phyloP scores from a whole-genome alignment of 2,888 invertebrate genomes.

The Caenorhabditis sulstoni region DNA sequence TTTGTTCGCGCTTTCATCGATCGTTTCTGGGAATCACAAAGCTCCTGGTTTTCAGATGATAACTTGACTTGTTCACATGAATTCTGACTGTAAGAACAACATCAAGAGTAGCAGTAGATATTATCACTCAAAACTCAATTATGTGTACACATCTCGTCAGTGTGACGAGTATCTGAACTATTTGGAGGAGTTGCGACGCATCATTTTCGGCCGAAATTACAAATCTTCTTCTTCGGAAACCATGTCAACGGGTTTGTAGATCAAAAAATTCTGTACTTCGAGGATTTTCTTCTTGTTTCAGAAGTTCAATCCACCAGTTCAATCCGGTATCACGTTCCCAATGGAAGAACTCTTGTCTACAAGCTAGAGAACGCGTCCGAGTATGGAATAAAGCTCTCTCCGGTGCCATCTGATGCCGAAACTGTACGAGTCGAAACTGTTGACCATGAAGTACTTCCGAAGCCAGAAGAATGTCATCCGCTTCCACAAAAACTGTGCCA shows the following conservation, averaged over 20 bases:
- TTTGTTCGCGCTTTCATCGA: too few species aligned
- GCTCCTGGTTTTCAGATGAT: slow-evolving; percentile 42
- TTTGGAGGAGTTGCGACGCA: slow-evolving; percentile 40
- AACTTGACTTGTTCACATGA: slow-evolving; percentile 55
- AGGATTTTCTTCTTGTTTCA: neutral
- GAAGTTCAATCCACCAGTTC: neutral
- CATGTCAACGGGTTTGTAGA: slow-evolving; percentile 22
- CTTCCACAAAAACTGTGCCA: neutral
- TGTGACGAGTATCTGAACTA: slow-evolving; percentile 46
- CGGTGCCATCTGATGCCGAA: slow-evolving; percentile 29
- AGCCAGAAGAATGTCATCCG: slow-evolving; percentile 9
- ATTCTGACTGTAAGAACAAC: slow-evolving; percentile 40
- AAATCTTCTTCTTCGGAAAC: neutral
- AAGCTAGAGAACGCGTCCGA: slow-evolving; percentile 19
- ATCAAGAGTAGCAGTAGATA: slow-evolving; percentile 52
- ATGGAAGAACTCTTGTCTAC: slow-evolving; percentile 35
- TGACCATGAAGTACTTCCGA: slow-evolving; percentile 25
- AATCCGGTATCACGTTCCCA: slow-evolving; percentile 30
- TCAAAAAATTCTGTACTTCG: neutral
- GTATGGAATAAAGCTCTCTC: slow-evolving; percentile 40
- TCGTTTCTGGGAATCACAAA: too few species aligned
- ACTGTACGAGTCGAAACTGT: slow-evolving; percentile 14
- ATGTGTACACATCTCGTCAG: slow-evolving; percentile 48
- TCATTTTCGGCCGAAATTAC: slow-evolving; percentile 25
- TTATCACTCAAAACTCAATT: slow-evolving; percentile 41